Evolutionary conservation across 1,140 invertebrate species (phyloP).

Genomic region (Asbolus verrucosus): DNA sequence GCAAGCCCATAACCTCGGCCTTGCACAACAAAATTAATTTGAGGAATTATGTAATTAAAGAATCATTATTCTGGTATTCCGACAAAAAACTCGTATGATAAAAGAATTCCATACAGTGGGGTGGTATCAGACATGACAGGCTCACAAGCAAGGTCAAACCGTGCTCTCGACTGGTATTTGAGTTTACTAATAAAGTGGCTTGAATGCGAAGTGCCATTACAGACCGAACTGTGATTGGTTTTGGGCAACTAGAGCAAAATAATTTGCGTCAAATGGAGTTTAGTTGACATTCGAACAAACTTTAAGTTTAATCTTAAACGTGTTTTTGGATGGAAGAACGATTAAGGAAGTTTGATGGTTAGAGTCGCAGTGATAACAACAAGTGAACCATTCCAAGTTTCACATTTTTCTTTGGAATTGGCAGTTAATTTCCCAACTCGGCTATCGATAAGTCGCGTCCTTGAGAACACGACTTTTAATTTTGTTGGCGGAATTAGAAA

Average conservation of each 20-base stretch:
- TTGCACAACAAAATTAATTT: neutral
- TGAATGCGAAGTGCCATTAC: too few relatives aligned
- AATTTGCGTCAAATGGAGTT: too few relatives aligned
- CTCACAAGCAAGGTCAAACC: too few relatives aligned
- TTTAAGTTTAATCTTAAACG: neutral
- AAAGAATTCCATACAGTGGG: neutral
- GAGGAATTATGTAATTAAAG: neutral
- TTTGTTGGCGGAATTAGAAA: neutral
- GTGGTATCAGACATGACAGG: neutral
- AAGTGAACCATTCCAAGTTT: neutral
- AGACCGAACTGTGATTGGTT: too few relatives aligned
- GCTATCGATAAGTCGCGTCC: neutral
- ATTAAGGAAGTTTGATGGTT: neutral
- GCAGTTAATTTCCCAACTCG: slow-evolving; percentile 1
- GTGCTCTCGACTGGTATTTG: too few relatives aligned
- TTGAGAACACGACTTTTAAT: neutral
- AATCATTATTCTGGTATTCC: neutral
- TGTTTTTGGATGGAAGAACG: neutral
- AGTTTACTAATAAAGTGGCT: too few relatives aligned
- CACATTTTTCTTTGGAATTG: slow-evolving; percentile 2
- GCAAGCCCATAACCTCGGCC: too few relatives aligned
- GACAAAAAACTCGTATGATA: neutral
- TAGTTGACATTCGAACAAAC: too few relatives aligned
- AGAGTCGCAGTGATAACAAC: neutral
- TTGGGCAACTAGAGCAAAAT: too few relatives aligned